phyloP scores from a whole-genome alignment of 2,797 vertebrate species.

The Echiichthys vipera region DNA sequence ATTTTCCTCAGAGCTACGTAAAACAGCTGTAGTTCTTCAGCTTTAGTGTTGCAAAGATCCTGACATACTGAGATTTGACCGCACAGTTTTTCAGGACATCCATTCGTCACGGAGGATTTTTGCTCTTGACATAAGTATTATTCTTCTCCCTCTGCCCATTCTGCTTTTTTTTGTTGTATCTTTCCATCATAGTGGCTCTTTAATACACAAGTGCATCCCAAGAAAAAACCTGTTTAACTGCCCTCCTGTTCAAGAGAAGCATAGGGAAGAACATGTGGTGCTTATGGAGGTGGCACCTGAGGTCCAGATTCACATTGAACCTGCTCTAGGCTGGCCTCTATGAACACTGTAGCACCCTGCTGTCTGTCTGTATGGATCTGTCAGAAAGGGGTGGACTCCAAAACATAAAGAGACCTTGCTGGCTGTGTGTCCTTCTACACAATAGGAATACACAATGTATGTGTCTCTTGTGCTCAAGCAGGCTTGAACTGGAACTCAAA shows the following conservation, averaged over 20 bases:
- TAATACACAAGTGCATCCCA: not conserved
- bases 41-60: not conserved
- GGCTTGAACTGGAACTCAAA: conserved; percentile 31
- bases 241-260: not conserved
- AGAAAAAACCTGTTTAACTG: not conserved
- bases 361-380: not conserved
- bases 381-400: not conserved
- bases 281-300: not conserved
- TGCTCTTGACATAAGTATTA: not conserved
- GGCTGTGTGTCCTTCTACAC: not conserved
- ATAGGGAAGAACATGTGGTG: not conserved
- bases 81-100: not conserved
- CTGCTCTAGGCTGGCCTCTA: not conserved
- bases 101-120: not conserved
- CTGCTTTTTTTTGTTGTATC: not conserved
- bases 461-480: conserved; percentile 16
- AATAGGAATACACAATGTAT: not conserved
- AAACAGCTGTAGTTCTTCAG: not conserved
- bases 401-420: not conserved
- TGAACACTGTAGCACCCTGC: not conserved
- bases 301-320: too few species aligned
- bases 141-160: not conserved
- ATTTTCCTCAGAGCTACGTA: too few species aligned
- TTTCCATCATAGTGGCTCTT: not conserved
- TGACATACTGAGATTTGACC: not conserved